Evolutionary conservation across 2,113 vertebrate genomes (phyloP).

Genomic region (Fregetta grallaria): DNA sequence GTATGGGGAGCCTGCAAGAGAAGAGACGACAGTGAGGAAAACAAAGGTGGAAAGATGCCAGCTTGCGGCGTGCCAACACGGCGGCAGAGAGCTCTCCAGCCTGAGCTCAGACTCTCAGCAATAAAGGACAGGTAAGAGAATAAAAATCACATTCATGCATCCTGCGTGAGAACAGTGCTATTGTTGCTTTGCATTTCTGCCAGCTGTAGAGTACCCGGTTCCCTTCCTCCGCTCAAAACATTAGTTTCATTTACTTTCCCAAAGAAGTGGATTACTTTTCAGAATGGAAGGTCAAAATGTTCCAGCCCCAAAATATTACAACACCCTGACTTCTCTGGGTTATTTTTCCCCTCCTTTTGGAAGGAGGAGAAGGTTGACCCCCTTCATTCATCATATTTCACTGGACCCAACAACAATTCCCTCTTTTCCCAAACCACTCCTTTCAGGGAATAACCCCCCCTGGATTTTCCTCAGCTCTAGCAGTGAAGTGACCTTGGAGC

Average conservation of each 20-base stretch:
- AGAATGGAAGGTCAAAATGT: not conserved
- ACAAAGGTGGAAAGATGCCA: not conserved
- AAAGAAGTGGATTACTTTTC: not conserved
- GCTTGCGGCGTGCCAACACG: not conserved
- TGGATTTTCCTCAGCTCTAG: not conserved
- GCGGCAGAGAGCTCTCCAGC: not conserved
- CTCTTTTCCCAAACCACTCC: not conserved
- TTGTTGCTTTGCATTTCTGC: not conserved
- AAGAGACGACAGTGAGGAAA: not conserved
- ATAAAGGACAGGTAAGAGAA: not conserved
- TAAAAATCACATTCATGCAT: not conserved
- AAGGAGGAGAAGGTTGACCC: not conserved
- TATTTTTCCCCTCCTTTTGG: not conserved
- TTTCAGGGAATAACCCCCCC: not conserved
- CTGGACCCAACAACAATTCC: not conserved
- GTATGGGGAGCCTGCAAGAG: constrained; percentile 88
- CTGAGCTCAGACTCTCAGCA: not conserved
- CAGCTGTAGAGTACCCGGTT: not conserved
- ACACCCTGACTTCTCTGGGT: not conserved
- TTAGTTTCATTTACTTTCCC: not conserved
- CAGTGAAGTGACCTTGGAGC: not conserved
- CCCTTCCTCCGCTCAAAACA: not conserved
- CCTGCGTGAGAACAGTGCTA: not conserved
- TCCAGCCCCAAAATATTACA: not conserved
- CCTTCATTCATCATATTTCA: not conserved